These are phyloP conservation scores for Leptodirus hochenwartii DNA, from an alignment of 2,888 invertebrate genomes.

Conservation along the genomic window DNA sequence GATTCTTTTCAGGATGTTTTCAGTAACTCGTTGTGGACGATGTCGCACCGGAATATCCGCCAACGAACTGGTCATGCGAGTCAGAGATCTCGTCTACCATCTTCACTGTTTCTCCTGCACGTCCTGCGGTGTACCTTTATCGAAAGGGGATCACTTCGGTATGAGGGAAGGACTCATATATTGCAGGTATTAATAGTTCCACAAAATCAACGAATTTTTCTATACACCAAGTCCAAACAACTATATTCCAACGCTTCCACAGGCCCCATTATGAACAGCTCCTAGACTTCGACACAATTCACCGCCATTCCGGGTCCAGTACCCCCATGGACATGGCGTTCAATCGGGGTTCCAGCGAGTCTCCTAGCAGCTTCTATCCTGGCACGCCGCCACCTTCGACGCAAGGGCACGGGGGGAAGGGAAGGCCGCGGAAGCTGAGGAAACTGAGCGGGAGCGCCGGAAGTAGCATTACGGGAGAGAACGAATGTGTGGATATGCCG, in stretches of 20 bases:
- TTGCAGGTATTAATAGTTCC: slow-evolving; percentile 30
- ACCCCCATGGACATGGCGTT: slow-evolving; percentile 40
- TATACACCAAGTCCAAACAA: not conserved
- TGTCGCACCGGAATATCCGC: slow-evolving; percentile 73
- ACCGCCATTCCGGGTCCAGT: slow-evolving; percentile 36
- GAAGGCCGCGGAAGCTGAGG: slow-evolving; percentile 63
- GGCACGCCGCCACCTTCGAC: slow-evolving; percentile 37
- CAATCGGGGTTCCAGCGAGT: slow-evolving; percentile 24
- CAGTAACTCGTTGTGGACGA: slow-evolving; percentile 67
- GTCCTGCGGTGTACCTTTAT: slow-evolving; percentile 62
- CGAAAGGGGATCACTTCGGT: slow-evolving; percentile 83
- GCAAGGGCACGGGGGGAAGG: slow-evolving; percentile 52
- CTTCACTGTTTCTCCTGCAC: slow-evolving; percentile 79
- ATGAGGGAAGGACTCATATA: slow-evolving; percentile 67
- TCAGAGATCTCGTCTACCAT: slow-evolving; percentile 73
- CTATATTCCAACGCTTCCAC: slow-evolving; percentile 3
- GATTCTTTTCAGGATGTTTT: slow-evolving; percentile 62
- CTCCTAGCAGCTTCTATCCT: slow-evolving; percentile 43
- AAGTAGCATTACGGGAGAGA: no score
- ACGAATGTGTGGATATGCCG: slow-evolving; percentile 41
- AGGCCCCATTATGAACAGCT: slow-evolving; percentile 54
- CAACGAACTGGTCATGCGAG: slow-evolving; percentile 81
- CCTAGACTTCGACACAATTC: slow-evolving; percentile 39
- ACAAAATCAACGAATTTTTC: not conserved
- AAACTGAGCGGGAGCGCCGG: slow-evolving; percentile 41